Base-by-base conservation (phyloP, 2,888 invertebrate genomes). In the Liodrosophila aerea region DNA sequence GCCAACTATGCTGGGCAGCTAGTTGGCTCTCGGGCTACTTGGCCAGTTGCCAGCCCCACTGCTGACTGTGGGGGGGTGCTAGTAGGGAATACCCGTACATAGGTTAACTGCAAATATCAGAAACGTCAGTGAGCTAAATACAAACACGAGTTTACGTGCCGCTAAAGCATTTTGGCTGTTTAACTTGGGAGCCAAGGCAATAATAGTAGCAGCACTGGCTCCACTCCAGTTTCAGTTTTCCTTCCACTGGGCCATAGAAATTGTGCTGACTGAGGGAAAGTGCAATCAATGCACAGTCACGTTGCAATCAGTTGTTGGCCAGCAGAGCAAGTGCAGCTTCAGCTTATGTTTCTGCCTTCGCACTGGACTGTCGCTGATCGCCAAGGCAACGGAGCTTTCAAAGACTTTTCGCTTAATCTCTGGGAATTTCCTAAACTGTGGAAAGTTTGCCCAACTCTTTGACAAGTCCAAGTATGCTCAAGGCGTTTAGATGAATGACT, bases 231-330 rank as follows among this genome's bases (percentile, higher is more conserved):
- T n/a, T n/a, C n/a, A n/a, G n/a, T n/a, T n/a, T n/a, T 1, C 22
- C n/a, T 8, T 4, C 9, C 43, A 31, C 34, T 16, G n/a, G 36
- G 8, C 1, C 4, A 29, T 11, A 13, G 36, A 47, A 49, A 27
- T 7, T 18, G 12, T 12, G 29, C 27, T 15, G 31, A 9, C 29
- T 16, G 27, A 44, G 22, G n/a, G n/a, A n/a, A n/a, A 43, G 46
- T 61, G 61, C 47, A 66, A 61, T 66, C 61, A 66, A 52, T 49
- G 61, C 62, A 15, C 31, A 66, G 66, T 44, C 66, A 66, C 66
- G 61, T 61, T 49, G 64, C 64, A 56, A 47, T 51, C 64, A 63
- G 43, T 39, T 8, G 30, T 29, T 39, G 36, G 27, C 16, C 30
- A n/a, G 30, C 30, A 1, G 9, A 9, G 3, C 8, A 9, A 9